Evolutionary conservation across 53 echinoderm and acorn worm genomes (phyloP).

Genomic region (Astropecten irregularis): DNA sequence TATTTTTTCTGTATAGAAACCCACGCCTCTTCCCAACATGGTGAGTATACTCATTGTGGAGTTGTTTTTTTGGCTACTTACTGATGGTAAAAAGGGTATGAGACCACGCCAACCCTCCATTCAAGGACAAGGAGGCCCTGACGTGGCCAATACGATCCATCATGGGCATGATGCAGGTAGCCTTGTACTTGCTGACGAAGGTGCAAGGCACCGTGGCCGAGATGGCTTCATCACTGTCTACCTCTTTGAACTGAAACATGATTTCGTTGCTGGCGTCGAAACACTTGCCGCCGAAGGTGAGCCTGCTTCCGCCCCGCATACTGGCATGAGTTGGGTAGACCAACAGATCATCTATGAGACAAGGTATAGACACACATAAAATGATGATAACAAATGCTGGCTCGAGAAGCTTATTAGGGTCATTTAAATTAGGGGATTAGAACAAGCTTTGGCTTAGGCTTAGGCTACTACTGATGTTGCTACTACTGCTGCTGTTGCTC

Average conservation of each 20-base stretch:
- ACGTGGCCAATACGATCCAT: constrained; percentile 8
- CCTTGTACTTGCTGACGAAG: constrained; percentile 20
- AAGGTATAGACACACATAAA: too few species aligned
- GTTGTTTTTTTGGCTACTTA: too few species aligned
- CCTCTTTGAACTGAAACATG: background rate
- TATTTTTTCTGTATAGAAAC: too few species aligned
- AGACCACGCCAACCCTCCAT: background rate
- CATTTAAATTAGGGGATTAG: too few species aligned
- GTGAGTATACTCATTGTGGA: too few species aligned
- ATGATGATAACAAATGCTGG: too few species aligned
- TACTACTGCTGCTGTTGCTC: too few species aligned
- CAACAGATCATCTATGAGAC: background rate
- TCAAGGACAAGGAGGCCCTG: background rate
- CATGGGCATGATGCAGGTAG: constrained; percentile 18
- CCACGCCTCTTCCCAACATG: too few species aligned
- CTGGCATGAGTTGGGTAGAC: constrained; percentile 20
- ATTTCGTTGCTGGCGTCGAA: constrained; percentile 9
- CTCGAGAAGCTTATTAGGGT: too few species aligned
- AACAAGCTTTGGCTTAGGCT: too few species aligned
- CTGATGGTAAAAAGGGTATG: background rate
- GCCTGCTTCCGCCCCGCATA: constrained; percentile 14
- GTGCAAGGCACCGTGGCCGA: background rate
- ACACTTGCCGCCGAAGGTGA: constrained; percentile 16
- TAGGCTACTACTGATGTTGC: too few species aligned
- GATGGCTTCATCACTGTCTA: background rate